These are phyloP conservation scores for Liasis olivaceus DNA, from an alignment of 2,797 vertebrate species.

Conservation along the genomic window DNA sequence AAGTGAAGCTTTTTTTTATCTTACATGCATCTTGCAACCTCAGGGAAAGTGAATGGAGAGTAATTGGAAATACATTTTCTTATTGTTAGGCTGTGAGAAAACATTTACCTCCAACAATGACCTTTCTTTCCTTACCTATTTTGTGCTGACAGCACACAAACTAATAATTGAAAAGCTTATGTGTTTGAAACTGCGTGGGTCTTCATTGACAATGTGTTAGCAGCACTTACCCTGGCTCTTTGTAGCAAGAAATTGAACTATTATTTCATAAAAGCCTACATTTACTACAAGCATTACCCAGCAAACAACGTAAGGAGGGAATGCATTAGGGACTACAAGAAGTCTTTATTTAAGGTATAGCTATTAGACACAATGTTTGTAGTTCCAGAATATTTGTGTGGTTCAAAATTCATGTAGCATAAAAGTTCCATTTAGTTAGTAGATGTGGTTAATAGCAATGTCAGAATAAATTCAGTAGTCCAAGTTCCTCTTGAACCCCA, in stretches of 20 bases:
- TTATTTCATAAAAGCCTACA: not conserved
- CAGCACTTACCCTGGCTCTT: not conserved
- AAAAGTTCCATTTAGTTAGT: not conserved
- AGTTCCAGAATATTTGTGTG: not conserved
- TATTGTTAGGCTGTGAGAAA: not conserved
- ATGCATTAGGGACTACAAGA: not conserved
- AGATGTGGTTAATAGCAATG: no score
- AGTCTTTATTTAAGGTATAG: not conserved
- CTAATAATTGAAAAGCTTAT: not conserved
- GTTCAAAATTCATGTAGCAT: not conserved
- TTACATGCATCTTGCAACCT: not conserved
- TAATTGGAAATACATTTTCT: not conserved
- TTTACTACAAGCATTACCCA: not conserved
- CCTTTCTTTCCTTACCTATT: not conserved
- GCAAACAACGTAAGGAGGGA: not conserved
- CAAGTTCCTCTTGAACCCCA: not conserved
- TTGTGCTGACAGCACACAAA: not conserved
- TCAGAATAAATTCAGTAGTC: not conserved
- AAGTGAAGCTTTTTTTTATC: not conserved
- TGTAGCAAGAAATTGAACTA: not conserved
- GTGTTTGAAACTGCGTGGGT: not conserved
- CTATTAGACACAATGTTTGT: not conserved
- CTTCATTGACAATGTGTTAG: not conserved
- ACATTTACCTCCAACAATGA: not conserved
- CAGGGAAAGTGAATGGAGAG: not conserved